Conservation (phyloP, 2,888 invertebrate genomes). For the Leptarthrus brevirostris region DNA sequence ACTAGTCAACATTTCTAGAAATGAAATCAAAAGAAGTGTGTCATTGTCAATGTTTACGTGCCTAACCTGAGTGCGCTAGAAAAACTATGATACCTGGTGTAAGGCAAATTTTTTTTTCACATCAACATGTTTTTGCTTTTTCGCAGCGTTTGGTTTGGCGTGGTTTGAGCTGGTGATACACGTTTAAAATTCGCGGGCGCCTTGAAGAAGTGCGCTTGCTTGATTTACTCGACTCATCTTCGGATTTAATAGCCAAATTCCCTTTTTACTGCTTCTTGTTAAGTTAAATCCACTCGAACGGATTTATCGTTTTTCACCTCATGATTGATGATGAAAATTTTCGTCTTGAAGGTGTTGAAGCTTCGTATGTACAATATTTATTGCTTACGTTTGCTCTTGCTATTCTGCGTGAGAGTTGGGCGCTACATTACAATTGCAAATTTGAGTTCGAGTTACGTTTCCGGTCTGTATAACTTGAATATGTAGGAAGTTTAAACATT, state of each 20-base stretch:
- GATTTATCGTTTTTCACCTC: no score
- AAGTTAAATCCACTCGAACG: no score
- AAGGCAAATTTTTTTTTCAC: background rate
- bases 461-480: no score
- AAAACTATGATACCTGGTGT: background rate
- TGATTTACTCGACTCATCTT: conserved; percentile 5
- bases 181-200: background rate
- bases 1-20: conserved; percentile 26
- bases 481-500: no score
- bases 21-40: conserved; percentile 46
- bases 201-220: conserved; percentile 17
- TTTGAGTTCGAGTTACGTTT: no score
- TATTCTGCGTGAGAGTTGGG: no score
- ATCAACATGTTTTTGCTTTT: background rate
- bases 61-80: conserved; percentile 18
- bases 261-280: no score
- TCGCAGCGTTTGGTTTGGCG: background rate
- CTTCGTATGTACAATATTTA: no score
- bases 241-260: background rate
- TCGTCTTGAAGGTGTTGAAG: no score
- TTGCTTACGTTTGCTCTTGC: no score
- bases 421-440: no score
- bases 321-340: no score
- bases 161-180: background rate
- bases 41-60: conserved; percentile 46